These are phyloP conservation scores for Nannospalax galili DNA, from an alignment of 2,113 vertebrate genomes.

Conservation along the genomic window DNA sequence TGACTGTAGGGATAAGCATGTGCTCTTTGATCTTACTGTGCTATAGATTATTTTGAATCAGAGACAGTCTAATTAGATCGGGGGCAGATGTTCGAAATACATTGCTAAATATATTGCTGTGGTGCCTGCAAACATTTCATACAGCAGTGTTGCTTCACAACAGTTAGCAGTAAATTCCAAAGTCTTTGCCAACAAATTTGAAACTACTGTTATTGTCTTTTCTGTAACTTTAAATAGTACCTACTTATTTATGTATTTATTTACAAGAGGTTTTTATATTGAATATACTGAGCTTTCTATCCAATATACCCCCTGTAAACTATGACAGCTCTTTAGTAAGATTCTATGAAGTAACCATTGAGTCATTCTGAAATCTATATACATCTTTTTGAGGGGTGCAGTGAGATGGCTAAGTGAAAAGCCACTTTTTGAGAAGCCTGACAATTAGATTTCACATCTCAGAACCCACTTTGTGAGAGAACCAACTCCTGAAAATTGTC, in stretches of 20 bases:
- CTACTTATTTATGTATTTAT: slow-evolving; percentile 29
- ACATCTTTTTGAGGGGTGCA: slow-evolving; percentile 30
- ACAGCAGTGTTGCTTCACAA: neutral
- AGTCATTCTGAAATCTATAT: slow-evolving; percentile 53
- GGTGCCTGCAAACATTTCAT: slow-evolving; percentile 28
- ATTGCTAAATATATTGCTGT: slow-evolving; percentile 5
- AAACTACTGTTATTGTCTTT: slow-evolving; percentile 20
- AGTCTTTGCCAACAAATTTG: slow-evolving; percentile 51
- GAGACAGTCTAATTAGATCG: neutral
- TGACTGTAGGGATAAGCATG: neutral
- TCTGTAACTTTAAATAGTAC: neutral
- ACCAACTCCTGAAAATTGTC: neutral
- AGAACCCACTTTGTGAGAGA: neutral
- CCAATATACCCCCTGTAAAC: neutral
- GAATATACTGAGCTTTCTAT: slow-evolving; percentile 15
- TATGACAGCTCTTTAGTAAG: slow-evolving; percentile 20
- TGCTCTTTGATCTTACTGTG: slow-evolving; percentile 16
- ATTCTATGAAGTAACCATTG: slow-evolving; percentile 22
- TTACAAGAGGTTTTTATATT: neutral
- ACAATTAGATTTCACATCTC: neutral
- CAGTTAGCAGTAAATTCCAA: slow-evolving; percentile 45
- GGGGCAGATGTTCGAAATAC: slow-evolving; percentile 10
- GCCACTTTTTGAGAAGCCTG: neutral
- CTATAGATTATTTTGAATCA: slow-evolving; percentile 11
- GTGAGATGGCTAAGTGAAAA: neutral